A percentile compares a stretch with the other conserved stretches of the same genome.
Evolutionary conservation across 1,140 invertebrate genomes (phyloP).

Genomic region (Phocides pigmalion): DNA sequence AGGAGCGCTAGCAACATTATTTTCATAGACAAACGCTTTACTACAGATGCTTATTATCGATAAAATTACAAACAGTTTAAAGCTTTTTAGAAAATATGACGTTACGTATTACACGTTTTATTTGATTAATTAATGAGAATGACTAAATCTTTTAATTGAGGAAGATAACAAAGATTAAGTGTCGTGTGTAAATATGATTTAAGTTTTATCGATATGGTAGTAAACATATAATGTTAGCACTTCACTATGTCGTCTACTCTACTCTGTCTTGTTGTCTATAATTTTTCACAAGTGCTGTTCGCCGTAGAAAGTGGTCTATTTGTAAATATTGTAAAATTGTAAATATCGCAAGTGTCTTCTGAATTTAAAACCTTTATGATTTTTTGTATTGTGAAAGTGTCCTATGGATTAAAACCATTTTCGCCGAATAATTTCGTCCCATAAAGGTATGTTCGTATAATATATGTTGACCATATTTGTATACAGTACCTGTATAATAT

Average conservation of each 20-base stretch:
- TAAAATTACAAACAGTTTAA: neutral
- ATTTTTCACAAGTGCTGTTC: slow-evolving; percentile 58
- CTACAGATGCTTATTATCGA: slow-evolving; percentile 33
- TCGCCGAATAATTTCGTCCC: slow-evolving; percentile 36
- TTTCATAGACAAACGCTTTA: slow-evolving; percentile 38
- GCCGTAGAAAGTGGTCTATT: slow-evolving; percentile 71
- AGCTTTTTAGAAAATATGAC: no score
- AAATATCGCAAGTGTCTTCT: slow-evolving; percentile 56
- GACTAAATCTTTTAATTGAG: no score
- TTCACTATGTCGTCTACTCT: slow-evolving; percentile 9
- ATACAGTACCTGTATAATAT: no score
- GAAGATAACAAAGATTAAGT: no score
- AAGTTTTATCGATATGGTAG: slow-evolving; percentile 4
- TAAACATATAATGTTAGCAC: neutral
- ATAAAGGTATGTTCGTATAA: slow-evolving; percentile 51
- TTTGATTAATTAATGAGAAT: no score
- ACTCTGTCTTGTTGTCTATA: slow-evolving; percentile 56
- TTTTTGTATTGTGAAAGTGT: slow-evolving; percentile 51
- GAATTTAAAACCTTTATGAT: slow-evolving; percentile 38
- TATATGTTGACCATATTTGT: slow-evolving; percentile 20
- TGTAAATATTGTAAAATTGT: slow-evolving; percentile 75
- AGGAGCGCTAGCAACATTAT: slow-evolving; percentile 39
- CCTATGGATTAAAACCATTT: slow-evolving; percentile 54
- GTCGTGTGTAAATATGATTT: no score
- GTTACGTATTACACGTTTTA: no score